Evolutionary conservation across 2,888 invertebrate species (phyloP).

Genomic region (Leptinotarsa rubiginosa): DNA sequence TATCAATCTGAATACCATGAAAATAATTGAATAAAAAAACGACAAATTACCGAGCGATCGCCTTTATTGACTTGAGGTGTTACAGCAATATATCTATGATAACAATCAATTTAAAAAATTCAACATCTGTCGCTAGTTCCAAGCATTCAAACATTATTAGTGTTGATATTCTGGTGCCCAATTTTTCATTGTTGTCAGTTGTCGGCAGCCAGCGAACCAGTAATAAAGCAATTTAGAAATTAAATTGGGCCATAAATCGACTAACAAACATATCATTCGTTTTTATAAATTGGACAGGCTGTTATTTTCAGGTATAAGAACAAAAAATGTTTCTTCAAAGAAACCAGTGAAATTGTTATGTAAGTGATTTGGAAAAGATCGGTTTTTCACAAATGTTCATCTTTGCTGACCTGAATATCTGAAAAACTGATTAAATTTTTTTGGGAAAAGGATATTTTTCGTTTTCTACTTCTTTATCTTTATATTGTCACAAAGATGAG

Average conservation of each 20-base stretch:
- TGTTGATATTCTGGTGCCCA: slow-evolving; percentile 1
- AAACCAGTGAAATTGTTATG: background rate
- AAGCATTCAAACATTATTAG: slow-evolving; percentile 18
- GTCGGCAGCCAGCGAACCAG: slow-evolving; percentile 26
- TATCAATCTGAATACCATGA: background rate
- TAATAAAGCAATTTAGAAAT: slow-evolving; percentile 29
- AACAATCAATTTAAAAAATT: slow-evolving; percentile 16
- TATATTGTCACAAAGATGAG: too few species aligned
- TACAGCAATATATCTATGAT: slow-evolving; percentile 6
- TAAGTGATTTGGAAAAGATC: too few species aligned
- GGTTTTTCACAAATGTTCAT: background rate
- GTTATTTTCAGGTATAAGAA: slow-evolving; percentile 14
- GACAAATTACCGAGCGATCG: background rate
- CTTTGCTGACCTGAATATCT: background rate
- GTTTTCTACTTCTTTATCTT: too few species aligned
- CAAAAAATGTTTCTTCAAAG: background rate
- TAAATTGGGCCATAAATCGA: slow-evolving; percentile 27
- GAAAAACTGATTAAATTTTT: too few species aligned
- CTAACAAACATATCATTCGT: slow-evolving; percentile 24
- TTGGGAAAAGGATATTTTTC: too few species aligned
- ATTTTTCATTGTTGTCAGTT: slow-evolving; percentile 28
- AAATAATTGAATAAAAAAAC: background rate
- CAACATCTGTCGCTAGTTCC: slow-evolving; percentile 17
- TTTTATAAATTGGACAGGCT: slow-evolving; percentile 19
- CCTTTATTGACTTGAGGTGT: background rate